Percentiles rank a stretch among this genome's conserved stretches.
Evolutionary conservation across 2,888 invertebrate species (phyloP).

Genomic region (Choreutis nemorana): DNA sequence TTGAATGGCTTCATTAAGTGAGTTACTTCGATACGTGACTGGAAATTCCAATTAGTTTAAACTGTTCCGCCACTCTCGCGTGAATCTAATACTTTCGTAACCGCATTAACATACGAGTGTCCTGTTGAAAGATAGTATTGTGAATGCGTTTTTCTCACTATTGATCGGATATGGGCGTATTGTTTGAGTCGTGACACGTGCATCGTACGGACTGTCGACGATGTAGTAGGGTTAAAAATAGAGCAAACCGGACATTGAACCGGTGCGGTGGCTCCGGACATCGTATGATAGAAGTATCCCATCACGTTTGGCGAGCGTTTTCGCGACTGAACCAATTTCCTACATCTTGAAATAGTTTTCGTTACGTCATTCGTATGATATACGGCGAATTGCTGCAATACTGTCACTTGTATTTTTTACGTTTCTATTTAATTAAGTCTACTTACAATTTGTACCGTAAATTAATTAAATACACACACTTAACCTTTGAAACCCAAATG

Average conservation of each 20-base stretch:
- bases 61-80: constrained; percentile 14
- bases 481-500: too few species aligned
- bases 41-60: constrained; percentile 27
- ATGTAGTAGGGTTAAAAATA: constrained; percentile 49
- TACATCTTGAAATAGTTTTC: constrained; percentile 18
- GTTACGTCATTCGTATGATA: neutral
- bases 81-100: constrained; percentile 13
- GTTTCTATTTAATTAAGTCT: too few species aligned
- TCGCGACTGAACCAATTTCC: constrained; percentile 43
- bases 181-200: constrained; percentile 30
- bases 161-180: constrained; percentile 21
- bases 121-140: constrained; percentile 22
- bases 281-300: constrained; percentile 55
- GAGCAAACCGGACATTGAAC: constrained; percentile 59
- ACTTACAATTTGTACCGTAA: too few species aligned
- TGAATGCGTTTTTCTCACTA: too few species aligned
- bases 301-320: constrained; percentile 30
- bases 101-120: constrained; percentile 12
- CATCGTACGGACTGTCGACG: constrained; percentile 22
- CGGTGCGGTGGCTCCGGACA: constrained; percentile 44
- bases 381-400: neutral
- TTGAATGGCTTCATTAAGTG: constrained; percentile 45
- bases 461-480: too few species aligned
- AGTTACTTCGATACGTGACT: constrained; percentile 37
- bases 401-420: too few species aligned